These are phyloP conservation scores for Pachymerium ferrugineum DNA, from an alignment of 2,888 invertebrate species.

Conservation along the genomic window DNA sequence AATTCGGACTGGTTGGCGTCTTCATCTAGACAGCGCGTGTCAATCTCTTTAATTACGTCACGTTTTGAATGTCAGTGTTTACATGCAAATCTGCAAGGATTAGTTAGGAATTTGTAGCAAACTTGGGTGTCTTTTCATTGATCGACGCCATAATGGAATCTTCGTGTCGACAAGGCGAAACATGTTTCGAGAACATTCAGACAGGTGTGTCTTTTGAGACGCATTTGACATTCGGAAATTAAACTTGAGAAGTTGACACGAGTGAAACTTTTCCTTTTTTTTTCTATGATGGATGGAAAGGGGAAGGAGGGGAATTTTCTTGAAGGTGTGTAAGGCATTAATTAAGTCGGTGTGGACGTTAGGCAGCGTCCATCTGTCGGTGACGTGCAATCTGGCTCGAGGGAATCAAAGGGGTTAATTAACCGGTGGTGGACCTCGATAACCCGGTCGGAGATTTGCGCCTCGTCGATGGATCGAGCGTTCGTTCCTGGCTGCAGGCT, in stretches of 20 bases:
- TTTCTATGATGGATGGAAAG: too few species aligned
- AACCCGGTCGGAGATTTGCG: constrained; percentile 18
- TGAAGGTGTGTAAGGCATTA: neutral
- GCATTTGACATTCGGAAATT: neutral
- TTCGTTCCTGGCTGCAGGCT: constrained; percentile 28
- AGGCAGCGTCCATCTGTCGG: neutral
- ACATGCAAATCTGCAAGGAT: constrained; percentile 2
- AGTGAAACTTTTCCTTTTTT: too few species aligned
- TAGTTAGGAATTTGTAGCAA: constrained; percentile 3
- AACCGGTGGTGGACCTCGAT: constrained; percentile 7
- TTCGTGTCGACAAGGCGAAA: constrained; percentile 10
- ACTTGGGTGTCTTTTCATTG: constrained; percentile 1
- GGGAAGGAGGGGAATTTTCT: too few species aligned
- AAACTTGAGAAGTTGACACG: too few species aligned
- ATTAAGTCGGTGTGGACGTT: neutral
- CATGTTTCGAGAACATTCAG: neutral
- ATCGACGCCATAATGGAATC: constrained; percentile 21
- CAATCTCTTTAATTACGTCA: neutral
- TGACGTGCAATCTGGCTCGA: neutral
- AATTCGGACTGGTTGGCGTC: neutral
- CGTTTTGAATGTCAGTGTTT: neutral
- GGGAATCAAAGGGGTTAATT: constrained; percentile 21
- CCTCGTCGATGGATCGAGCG: constrained; percentile 5
- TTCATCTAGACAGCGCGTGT: neutral
- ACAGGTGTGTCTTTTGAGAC: constrained; percentile 7